Conservation (phyloP, 2,888 invertebrate species). For the Pristionchus maxplancki region DNA sequence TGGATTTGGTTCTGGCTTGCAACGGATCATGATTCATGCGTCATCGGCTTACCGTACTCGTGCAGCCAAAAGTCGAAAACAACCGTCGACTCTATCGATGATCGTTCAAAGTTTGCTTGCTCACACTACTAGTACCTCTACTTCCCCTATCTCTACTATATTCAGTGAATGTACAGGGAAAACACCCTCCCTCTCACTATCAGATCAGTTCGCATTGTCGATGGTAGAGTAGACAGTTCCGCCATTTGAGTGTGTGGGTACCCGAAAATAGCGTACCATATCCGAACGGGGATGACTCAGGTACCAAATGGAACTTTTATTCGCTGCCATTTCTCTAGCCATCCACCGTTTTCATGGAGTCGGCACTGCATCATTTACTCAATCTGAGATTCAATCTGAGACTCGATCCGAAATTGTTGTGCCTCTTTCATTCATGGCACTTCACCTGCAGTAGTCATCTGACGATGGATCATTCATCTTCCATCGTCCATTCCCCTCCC, state of each 20-base stretch:
- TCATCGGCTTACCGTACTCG: constrained; percentile 19
- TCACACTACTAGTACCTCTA: constrained; percentile 15
- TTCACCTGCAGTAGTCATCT: not conserved
- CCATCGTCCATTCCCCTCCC: constrained; percentile 12
- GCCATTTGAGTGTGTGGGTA: not conserved
- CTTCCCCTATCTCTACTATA: constrained; percentile 24
- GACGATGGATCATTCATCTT: not conserved
- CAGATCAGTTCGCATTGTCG: constrained; percentile 17
- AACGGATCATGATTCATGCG: not conserved
- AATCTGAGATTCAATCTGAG: too few species aligned
- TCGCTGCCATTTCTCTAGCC: too few species aligned
- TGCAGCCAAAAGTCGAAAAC: constrained; percentile 20
- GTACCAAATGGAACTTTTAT: too few species aligned
- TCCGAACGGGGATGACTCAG: not conserved
- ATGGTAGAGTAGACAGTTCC: not conserved
- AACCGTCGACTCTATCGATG: not conserved
- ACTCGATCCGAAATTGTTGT: not conserved
- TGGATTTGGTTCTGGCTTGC: not conserved
- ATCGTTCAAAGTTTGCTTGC: constrained; percentile 45
- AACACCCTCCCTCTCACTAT: constrained; percentile 8
- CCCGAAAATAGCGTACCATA: constrained; percentile 1
- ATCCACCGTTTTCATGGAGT: too few species aligned
- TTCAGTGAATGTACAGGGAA: constrained; percentile 27
- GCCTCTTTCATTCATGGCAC: not conserved
- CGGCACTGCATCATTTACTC: too few species aligned